A percentile compares a stretch with the other conserved stretches of the same genome.
These are phyloP conservation scores for Cephonodes hylas DNA, from an alignment of 2,888 invertebrate genomes.

Conservation along the genomic window DNA sequence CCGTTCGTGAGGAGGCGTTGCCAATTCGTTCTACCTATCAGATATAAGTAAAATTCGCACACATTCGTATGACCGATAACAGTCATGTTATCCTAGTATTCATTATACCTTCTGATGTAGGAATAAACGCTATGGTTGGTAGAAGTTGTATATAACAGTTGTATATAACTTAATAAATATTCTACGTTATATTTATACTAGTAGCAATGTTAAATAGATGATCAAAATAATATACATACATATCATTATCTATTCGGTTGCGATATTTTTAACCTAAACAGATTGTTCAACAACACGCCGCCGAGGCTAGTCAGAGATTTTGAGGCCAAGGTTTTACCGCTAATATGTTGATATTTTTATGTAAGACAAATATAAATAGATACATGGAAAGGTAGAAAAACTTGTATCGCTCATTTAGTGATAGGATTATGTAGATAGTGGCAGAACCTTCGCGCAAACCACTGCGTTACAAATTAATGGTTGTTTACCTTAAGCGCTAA, in stretches of 20 bases:
- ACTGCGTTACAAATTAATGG: constrained; percentile 30
- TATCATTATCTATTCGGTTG: constrained; percentile 51
- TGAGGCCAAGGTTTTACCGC: constrained; percentile 73
- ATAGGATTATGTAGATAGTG: constrained; percentile 17
- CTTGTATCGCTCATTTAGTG: constrained; percentile 37
- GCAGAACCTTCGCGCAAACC: constrained; percentile 16
- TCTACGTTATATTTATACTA: not conserved
- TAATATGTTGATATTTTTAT: constrained; percentile 68
- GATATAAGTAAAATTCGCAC: constrained; percentile 42
- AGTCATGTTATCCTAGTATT: constrained; percentile 55
- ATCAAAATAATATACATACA: constrained; percentile 19
- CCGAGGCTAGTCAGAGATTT: constrained; percentile 65
- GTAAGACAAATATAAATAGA: constrained; percentile 55
- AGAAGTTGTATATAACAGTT: not conserved
- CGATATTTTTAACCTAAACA: constrained; percentile 69
- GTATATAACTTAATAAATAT: not conserved
- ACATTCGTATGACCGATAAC: constrained; percentile 40
- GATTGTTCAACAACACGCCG: constrained; percentile 61
- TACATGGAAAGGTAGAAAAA: constrained; percentile 50
- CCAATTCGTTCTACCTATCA: constrained; percentile 53
- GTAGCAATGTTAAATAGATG: constrained; percentile 13
- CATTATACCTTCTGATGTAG: constrained; percentile 31
- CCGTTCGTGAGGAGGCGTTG: constrained; percentile 65
- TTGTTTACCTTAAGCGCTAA: constrained; percentile 31
- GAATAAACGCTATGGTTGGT: not conserved